Conservation (phyloP, 2,797 vertebrate genomes). For the Dallia pectoralis region DNA sequence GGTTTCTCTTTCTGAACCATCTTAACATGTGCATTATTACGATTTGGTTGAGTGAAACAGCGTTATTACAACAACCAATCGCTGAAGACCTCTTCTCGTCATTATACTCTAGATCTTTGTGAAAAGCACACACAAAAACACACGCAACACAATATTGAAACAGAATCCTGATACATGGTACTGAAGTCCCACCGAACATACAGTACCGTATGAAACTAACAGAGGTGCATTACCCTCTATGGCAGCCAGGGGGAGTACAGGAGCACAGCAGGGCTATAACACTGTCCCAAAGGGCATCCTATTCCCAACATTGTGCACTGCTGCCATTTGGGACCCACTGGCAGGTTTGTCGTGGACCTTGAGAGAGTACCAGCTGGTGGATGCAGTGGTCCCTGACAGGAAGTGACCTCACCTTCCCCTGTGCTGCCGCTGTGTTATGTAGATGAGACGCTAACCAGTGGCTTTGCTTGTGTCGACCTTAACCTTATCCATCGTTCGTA, state of each 20-base stretch:
- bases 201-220: background rate
- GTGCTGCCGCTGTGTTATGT: conserved; percentile 33
- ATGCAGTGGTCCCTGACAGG: no score
- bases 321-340: background rate
- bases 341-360: no score
- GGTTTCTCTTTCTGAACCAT: background rate
- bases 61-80: background rate
- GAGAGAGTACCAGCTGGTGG: no score
- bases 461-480: conserved; percentile 58
- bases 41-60: background rate
- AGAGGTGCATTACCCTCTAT: background rate
- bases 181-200: background rate
- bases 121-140: background rate
- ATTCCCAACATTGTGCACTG: background rate
- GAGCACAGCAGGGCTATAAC: background rate
- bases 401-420: conserved; percentile 21
- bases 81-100: background rate
- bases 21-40: background rate
- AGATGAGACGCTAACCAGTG: conserved; percentile 55
- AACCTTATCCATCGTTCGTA: conserved; percentile 38
- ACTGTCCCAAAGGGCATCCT: background rate
- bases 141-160: background rate
- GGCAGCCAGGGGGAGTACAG: conserved; percentile 29
- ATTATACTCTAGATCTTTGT: background rate
- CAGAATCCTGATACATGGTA: background rate